These are phyloP conservation scores for Cosmia trapezina DNA, from an alignment of 2,888 invertebrate genomes.

Conservation along the genomic window DNA sequence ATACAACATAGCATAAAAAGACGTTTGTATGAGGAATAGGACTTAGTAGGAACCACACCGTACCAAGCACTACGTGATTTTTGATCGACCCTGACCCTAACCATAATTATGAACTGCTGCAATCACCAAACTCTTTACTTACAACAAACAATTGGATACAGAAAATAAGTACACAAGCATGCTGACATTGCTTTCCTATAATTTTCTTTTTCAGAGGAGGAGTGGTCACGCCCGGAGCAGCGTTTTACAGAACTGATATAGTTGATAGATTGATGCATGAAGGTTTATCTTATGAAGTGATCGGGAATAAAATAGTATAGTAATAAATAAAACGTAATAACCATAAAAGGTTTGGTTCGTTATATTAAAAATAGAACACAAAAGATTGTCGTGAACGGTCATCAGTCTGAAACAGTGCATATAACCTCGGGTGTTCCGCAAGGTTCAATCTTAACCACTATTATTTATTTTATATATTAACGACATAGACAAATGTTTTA, in stretches of 20 bases:
- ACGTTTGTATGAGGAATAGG: background rate
- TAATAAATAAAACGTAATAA: too few species aligned
- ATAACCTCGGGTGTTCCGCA: too few species aligned
- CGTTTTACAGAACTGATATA: constrained; percentile 70
- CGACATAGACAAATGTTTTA: too few species aligned
- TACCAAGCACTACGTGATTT: background rate
- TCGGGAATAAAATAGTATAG: constrained; percentile 3
- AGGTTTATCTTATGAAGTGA: constrained; percentile 64
- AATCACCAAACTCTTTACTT: background rate
- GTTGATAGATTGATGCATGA: constrained; percentile 67
- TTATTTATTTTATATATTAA: too few species aligned
- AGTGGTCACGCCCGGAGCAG: constrained; percentile 72
- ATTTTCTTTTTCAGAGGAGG: constrained; percentile 70
- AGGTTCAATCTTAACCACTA: too few species aligned
- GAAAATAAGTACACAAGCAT: background rate
- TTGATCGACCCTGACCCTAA: background rate
- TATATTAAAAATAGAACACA: too few species aligned
- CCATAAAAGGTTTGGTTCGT: too few species aligned
- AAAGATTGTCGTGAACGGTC: too few species aligned
- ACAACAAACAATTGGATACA: too few species aligned
- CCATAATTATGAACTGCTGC: background rate
- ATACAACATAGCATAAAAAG: background rate
- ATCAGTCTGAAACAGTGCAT: too few species aligned
- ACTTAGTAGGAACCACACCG: background rate
- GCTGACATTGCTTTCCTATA: background rate